Conservation (phyloP, 2,113 vertebrate species). For the Suricata suricatta region DNA sequence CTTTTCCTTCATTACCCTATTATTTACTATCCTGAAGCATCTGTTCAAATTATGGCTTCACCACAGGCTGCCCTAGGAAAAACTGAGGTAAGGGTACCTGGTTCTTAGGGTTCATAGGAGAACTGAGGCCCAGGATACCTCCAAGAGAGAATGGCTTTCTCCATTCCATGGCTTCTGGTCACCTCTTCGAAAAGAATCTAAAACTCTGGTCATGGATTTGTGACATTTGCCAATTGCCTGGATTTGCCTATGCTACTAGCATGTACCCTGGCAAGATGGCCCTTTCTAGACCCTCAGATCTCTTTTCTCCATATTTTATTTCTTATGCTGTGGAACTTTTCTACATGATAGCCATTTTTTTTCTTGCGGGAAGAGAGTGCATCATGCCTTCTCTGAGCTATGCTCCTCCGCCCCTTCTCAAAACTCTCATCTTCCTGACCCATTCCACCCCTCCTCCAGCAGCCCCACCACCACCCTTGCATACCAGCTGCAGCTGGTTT, state of each 20-base stretch:
- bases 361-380: background rate
- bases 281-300: background rate
- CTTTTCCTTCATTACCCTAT: background rate
- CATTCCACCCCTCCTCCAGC: background rate
- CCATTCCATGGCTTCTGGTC: background rate
- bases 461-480: background rate
- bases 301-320: background rate
- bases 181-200: background rate
- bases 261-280: background rate
- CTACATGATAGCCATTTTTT: background rate
- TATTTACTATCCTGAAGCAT: background rate
- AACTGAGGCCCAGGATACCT: background rate
- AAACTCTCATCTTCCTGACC: background rate
- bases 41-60: background rate
- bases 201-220: background rate
- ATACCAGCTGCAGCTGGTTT: slow-evolving; percentile 12
- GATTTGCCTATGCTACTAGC: background rate
- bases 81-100: background rate
- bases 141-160: background rate
- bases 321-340: slow-evolving; percentile 3
- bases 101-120: background rate
- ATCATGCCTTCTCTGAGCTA: background rate
- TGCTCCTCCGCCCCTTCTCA: background rate
- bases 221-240: background rate
- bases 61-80: background rate